Evolutionary conservation across 1,140 invertebrate genomes (phyloP).

Genomic region (Phymorhynchus buccinoides): DNA sequence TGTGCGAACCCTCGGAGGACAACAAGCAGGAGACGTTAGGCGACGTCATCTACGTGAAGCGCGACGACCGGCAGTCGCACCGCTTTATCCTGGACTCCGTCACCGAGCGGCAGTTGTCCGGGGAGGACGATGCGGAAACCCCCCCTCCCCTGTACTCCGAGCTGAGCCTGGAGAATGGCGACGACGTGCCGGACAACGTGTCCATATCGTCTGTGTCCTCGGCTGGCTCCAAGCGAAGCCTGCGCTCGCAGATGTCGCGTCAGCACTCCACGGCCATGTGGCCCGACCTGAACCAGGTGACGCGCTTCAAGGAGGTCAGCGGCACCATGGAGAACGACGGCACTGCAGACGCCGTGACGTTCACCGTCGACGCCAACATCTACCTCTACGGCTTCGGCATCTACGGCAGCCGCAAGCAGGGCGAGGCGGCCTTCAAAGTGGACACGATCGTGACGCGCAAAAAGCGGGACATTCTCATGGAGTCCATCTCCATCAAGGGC

Average conservation of each 20-base stretch:
- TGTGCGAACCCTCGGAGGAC: constrained; percentile 20
- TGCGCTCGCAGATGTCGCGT: constrained; percentile 15
- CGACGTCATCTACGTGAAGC: constrained; percentile 45
- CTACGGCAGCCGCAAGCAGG: constrained; percentile 43
- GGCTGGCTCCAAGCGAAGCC: not conserved
- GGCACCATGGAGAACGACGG: constrained; percentile 31
- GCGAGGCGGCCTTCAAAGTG: constrained; percentile 40
- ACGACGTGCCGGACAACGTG: constrained; percentile 14
- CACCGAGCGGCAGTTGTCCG: constrained; percentile 12
- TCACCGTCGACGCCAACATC: constrained; percentile 36
- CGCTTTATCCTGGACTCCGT: constrained; percentile 34
- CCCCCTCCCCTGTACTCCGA: constrained; percentile 7
- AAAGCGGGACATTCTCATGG: constrained; percentile 47
- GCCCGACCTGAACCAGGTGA: constrained; percentile 33
- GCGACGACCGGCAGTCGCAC: constrained; percentile 39
- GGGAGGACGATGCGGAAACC: not conserved
- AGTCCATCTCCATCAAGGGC: constrained; percentile 43
- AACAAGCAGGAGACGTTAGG: constrained; percentile 44
- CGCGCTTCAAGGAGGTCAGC: constrained; percentile 35
- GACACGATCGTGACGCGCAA: constrained; percentile 41
- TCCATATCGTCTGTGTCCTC: constrained; percentile 2
- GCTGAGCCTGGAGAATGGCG: not conserved
- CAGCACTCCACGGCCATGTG: constrained; percentile 11
- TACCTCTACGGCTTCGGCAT: constrained; percentile 47
- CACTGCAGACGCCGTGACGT: constrained; percentile 40